These are phyloP conservation scores for Spatulosminthurus flaviceps DNA, from an alignment of 2,888 invertebrate species.

Conservation along the genomic window DNA sequence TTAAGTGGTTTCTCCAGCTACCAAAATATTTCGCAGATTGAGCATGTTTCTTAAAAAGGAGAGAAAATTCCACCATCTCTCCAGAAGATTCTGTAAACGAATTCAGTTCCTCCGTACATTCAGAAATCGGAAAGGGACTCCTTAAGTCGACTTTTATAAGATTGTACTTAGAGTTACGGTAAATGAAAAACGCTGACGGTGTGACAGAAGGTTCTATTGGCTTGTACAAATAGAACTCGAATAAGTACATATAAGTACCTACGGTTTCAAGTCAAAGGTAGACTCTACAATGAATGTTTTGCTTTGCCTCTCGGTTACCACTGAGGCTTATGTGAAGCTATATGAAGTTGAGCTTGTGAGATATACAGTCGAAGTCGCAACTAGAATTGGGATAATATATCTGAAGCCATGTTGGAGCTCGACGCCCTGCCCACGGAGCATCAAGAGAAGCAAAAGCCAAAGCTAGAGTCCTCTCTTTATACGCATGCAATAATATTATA, in stretches of 20 bases:
- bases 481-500: conserved; percentile 18
- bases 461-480: not conserved
- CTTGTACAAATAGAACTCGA: conserved; percentile 18
- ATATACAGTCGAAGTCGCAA: not conserved
- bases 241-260: conserved; percentile 10
- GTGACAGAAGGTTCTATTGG: conserved; percentile 14
- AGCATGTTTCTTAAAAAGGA: too few species aligned
- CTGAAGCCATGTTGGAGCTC: conserved; percentile 14
- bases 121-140: not conserved
- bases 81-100: too few species aligned
- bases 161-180: conserved; percentile 3
- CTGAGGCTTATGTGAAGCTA: not conserved
- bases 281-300: not conserved
- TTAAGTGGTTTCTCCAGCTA: too few species aligned
- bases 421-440: conserved; percentile 18
- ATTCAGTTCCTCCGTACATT: too few species aligned
- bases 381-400: conserved; percentile 13
- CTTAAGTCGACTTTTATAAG: not conserved
- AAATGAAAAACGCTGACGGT: conserved; percentile 8
- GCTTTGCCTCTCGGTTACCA: not conserved
- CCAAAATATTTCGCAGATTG: too few species aligned
- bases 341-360: conserved; percentile 7
- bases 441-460: too few species aligned
- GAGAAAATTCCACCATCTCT: too few species aligned
- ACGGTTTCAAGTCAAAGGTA: conserved; percentile 10